Conservation (phyloP, 2,797 vertebrate species). For the Myotis vivesi region DNA sequence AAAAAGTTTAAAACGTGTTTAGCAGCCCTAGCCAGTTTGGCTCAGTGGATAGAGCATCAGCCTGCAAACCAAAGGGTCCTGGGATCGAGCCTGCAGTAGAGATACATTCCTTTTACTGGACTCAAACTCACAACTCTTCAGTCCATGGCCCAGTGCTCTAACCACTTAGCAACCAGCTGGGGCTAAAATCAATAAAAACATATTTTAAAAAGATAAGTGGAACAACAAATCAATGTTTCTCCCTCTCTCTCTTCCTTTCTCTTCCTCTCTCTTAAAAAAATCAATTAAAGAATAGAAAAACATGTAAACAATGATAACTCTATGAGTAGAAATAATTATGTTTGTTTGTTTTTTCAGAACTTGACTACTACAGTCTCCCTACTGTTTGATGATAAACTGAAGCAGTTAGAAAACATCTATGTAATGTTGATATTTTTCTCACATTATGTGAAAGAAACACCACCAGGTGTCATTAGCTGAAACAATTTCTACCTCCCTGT, state of each 20-base stretch:
- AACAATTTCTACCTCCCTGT: neutral
- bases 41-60: no score
- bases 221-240: neutral
- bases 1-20: conserved; percentile 20
- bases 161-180: no score
- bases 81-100: no score
- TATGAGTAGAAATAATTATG: neutral
- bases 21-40: neutral
- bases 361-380: neutral
- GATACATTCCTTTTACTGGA: no score
- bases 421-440: conserved; percentile 2
- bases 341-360: no score
- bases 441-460: neutral
- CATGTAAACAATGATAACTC: neutral
- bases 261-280: neutral
- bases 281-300: neutral
- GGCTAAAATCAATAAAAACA: neutral
- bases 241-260: neutral
- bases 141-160: no score
- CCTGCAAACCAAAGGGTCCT: no score
- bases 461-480: neutral
- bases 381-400: neutral
- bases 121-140: no score
- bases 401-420: neutral
- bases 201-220: neutral